These are phyloP conservation scores for Lampris megalopsis DNA, from an alignment of 2,113 vertebrate genomes.

Conservation along the genomic window DNA sequence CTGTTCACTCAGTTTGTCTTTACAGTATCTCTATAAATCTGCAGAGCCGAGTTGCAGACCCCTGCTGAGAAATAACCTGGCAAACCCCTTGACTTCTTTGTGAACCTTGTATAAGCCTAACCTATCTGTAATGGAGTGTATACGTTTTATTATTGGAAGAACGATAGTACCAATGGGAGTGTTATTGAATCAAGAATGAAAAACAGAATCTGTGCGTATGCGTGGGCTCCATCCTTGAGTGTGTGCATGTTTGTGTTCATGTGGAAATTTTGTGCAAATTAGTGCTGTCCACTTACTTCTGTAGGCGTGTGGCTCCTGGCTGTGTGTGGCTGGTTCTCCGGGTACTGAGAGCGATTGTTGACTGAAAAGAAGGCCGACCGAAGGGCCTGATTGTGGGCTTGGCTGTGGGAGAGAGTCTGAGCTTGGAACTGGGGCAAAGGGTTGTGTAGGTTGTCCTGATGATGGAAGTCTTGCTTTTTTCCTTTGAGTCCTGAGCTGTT, in stretches of 20 bases:
- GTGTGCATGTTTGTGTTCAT: neutral
- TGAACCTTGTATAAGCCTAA: neutral
- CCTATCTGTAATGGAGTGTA: neutral
- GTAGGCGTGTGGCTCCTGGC: conserved; percentile 66
- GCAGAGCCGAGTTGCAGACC: conserved; percentile 5
- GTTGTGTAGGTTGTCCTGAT: conserved; percentile 20
- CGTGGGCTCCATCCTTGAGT: neutral
- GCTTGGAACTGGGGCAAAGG: conserved; percentile 12
- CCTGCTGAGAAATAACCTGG: conserved; percentile 6
- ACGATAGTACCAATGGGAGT: no score
- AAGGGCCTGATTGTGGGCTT: conserved; percentile 67
- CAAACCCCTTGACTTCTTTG: conserved; percentile 1
- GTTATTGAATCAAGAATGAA: neutral
- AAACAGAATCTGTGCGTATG: neutral
- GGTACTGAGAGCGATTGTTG: conserved; percentile 27
- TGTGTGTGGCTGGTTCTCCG: conserved; percentile 43
- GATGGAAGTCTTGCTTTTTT: conserved; percentile 38
- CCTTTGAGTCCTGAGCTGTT: conserved; percentile 13
- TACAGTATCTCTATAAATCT: conserved; percentile 15
- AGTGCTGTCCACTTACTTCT: conserved; percentile 70
- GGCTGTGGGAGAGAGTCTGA: conserved; percentile 8
- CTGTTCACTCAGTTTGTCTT: conserved; percentile 9
- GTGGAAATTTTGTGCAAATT: neutral
- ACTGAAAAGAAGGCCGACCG: conserved; percentile 79
- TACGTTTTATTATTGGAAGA: neutral